A percentile compares a stretch with the other conserved stretches of the same genome.
These are phyloP conservation scores for Apocrypta bakeri DNA, from an alignment of 1,140 invertebrate species.

Conservation along the genomic window DNA sequence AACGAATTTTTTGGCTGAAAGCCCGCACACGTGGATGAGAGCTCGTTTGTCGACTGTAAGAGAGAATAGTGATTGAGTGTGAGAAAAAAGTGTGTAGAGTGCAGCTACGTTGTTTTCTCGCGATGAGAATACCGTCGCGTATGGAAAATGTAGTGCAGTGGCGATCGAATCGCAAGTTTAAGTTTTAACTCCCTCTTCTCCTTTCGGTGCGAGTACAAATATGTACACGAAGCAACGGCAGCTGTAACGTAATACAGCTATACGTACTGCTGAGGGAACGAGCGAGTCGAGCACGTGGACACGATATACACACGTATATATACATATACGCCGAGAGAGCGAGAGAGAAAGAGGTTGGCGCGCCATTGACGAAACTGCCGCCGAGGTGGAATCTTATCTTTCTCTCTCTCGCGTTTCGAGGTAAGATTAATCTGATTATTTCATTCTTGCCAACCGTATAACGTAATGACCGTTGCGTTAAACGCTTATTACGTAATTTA, in stretches of 20 bases:
- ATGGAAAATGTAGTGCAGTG: neutral
- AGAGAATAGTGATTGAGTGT: neutral
- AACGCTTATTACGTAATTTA: slow-evolving; percentile 34
- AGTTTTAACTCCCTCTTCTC: neutral
- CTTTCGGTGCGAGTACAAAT: neutral
- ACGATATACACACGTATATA: slow-evolving; percentile 6
- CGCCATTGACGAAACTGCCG: slow-evolving; percentile 26
- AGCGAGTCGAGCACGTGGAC: slow-evolving; percentile 1
- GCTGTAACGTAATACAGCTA: neutral
- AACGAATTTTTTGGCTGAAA: neutral
- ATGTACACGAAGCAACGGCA: neutral
- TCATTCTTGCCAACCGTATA: slow-evolving; percentile 10
- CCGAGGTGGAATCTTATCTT: slow-evolving; percentile 27
- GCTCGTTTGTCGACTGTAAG: neutral
- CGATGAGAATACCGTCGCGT: neutral
- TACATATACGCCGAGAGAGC: neutral
- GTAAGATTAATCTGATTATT: slow-evolving; percentile 48
- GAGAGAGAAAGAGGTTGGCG: neutral
- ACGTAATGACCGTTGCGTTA: slow-evolving; percentile 9
- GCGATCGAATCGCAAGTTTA: neutral
- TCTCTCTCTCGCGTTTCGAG: slow-evolving; percentile 27
- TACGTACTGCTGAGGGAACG: neutral
- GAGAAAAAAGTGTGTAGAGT: neutral
- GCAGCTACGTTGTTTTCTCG: neutral
- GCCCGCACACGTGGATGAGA: neutral